phyloP scores from a whole-genome alignment of 2,888 invertebrate genomes.

The Epirrhoe tristata region DNA sequence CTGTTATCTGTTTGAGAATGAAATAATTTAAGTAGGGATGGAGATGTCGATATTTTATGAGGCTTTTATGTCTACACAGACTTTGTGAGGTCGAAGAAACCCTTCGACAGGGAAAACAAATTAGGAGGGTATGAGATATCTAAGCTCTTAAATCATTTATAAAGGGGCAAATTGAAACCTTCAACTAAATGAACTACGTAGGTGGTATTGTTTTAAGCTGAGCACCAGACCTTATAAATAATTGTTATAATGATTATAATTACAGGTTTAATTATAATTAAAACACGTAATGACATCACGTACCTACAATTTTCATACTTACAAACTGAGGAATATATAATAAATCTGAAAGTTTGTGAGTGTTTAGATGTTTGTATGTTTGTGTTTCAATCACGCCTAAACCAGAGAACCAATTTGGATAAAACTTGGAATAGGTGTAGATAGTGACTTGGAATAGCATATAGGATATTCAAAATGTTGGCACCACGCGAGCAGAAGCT shows the following conservation, averaged over 20 bases:
- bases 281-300: too few species aligned
- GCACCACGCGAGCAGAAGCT: too few species aligned
- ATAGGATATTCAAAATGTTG: too few species aligned
- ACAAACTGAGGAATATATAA: too few species aligned
- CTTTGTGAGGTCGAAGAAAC: conserved; percentile 10
- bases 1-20: conserved; percentile 43
- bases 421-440: too few species aligned
- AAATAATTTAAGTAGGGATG: conserved; percentile 35
- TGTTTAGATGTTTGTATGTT: too few species aligned
- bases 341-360: too few species aligned
- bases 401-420: too few species aligned
- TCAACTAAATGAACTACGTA: background rate
- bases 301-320: too few species aligned
- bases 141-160: background rate
- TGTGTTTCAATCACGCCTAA: too few species aligned
- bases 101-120: conserved; percentile 10
- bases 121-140: conserved; percentile 2
- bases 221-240: background rate
- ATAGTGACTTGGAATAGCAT: too few species aligned
- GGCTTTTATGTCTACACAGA: conserved; percentile 5
- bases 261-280: too few species aligned
- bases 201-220: background rate
- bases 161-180: conserved; percentile 1
- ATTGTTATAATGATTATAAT: background rate
- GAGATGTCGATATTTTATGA: conserved; percentile 30